Evolutionary conservation across 2,888 invertebrate genomes (phyloP), one percentile per base, ranked within the genome.

Genomic region (Callosobruchus maculatus): DNA sequence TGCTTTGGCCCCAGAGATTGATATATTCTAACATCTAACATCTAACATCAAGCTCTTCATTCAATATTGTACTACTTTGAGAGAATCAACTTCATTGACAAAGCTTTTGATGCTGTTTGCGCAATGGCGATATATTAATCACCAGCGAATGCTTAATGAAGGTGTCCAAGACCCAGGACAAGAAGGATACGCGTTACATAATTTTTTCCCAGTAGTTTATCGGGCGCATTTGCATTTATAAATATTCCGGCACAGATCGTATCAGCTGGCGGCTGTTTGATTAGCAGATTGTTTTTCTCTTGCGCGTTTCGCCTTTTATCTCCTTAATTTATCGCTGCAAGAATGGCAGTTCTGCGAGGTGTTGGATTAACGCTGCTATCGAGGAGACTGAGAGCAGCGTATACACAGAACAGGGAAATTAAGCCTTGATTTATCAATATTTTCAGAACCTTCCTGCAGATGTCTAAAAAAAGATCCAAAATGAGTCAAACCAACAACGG

Each of bases 251-350:
- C 76, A 80, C 81, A 76, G 76, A 77, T 83, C 82, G 83, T 70
- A 79, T 69, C 49, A 13, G 49, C 18, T 49, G 49, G 49, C 49
- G 49, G 70, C 72, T 82, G 80, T 83, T 83, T 83, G 83, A 83
- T 84, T 83, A 84, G 81, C 83, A 81, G 83, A 83, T 82, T 83
- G 80, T 83, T 83, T 83, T 83, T 79, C 79, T 81, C 83, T 80
- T 78, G 77, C 80, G 78, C 72, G 72, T 75, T 81, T 81, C 74
- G 74, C 77, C 73, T 77, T 77, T 82, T 83, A 83, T 83, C 83
- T 78, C 71, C 77, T 80, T 81, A 81, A 83, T 83, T 83, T 82
- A 83, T 83, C 83, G 77, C 70, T 72, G 49, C 49, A 49, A 49
- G 49, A 49, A 49, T 13, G 75, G 70, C 76, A 74, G 78, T 74